These are phyloP conservation scores for Lerista edwardsae DNA, from an alignment of 2,797 vertebrate species.

Conservation along the genomic window DNA sequence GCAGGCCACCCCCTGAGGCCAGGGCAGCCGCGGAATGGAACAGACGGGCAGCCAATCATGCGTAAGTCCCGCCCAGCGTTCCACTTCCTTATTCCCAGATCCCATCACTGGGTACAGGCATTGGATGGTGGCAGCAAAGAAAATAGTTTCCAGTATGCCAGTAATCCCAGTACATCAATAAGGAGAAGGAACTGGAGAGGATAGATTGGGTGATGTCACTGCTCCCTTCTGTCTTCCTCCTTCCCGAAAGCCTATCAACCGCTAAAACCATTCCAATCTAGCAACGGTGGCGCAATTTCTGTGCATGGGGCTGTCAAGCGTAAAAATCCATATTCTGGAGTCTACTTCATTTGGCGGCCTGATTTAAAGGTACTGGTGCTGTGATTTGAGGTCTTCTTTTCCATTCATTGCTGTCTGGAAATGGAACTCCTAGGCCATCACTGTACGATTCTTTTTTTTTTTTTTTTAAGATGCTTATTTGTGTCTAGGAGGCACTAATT, in stretches of 20 bases:
- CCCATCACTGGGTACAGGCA: too few species aligned
- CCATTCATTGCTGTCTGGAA: constrained; percentile 54
- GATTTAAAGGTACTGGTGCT: constrained; percentile 32
- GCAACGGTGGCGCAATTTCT: background rate
- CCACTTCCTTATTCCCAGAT: too few species aligned
- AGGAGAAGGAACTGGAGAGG: too few species aligned
- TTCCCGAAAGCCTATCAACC: background rate
- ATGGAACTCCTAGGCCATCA: constrained; percentile 43
- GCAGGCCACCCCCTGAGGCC: too few species aligned
- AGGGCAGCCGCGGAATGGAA: too few species aligned
- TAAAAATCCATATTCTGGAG: background rate
- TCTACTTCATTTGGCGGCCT: background rate
- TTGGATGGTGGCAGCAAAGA: too few species aligned
- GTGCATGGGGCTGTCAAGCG: background rate
- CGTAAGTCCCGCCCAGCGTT: too few species aligned
- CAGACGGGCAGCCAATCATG: too few species aligned
- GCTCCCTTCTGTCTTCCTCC: too few species aligned
- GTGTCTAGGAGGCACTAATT: constrained; percentile 57
- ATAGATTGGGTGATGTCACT: too few species aligned
- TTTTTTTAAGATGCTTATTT: constrained; percentile 49
- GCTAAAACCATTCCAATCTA: background rate
- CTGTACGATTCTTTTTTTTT: constrained; percentile 30
- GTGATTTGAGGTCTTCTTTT: constrained; percentile 27
- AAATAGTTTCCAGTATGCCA: too few species aligned
- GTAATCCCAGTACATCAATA: too few species aligned